These are phyloP conservation scores for Drosophila novamexicana DNA, from an alignment of 1,140 invertebrate genomes.

Conservation along the genomic window DNA sequence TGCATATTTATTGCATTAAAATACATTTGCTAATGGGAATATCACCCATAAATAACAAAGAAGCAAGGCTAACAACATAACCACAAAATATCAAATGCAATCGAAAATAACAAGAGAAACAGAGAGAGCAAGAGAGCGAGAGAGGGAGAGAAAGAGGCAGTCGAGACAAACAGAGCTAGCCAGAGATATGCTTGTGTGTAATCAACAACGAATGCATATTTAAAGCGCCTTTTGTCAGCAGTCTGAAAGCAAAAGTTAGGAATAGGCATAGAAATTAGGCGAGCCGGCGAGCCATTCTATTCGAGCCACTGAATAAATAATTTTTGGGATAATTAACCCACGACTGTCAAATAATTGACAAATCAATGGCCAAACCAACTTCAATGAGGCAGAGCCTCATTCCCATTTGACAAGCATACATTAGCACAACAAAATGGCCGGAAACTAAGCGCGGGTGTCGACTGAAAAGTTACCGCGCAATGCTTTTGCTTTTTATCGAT, in stretches of 20 bases:
- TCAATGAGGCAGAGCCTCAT: not conserved
- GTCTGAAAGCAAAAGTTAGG: not conserved
- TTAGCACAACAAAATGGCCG: not conserved
- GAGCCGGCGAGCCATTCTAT: constrained; percentile 3
- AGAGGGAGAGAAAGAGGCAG: not conserved
- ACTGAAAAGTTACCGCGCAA: no score
- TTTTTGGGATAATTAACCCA: constrained; percentile 9
- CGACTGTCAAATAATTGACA: constrained; percentile 22
- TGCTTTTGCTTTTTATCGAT: not conserved
- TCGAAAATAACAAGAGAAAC: not conserved
- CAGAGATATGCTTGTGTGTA: not conserved
- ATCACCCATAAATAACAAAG: constrained; percentile 16
- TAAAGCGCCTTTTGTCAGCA: constrained; percentile 20
- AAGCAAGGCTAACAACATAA: constrained; percentile 4
- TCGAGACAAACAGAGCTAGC: not conserved
- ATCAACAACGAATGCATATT: constrained; percentile 23
- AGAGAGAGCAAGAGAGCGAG: not conserved
- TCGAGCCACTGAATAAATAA: constrained; percentile 17
- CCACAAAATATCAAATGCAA: constrained; percentile 5
- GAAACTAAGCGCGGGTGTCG: no score
- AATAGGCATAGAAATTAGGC: not conserved
- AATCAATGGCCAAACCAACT: constrained; percentile 22
- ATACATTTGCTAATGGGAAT: constrained; percentile 35
- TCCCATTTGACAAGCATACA: not conserved
- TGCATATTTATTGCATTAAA: constrained; percentile 48